Evolutionary conservation across 2,888 invertebrate genomes (phyloP).

Genomic region (Xestobium rufovillosum): DNA sequence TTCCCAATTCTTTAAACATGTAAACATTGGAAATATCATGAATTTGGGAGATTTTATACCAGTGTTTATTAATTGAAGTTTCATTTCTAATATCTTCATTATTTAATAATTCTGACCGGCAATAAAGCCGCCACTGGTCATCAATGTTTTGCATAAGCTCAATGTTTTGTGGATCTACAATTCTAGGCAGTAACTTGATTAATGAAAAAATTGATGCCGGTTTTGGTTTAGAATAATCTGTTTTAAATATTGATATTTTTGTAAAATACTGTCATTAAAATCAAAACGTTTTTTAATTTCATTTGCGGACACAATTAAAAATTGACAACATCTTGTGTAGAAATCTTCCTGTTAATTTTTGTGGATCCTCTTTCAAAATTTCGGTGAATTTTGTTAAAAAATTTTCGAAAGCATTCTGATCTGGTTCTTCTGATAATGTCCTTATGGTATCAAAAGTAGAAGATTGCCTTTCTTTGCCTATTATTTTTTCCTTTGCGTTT

Average conservation of each 20-base stretch:
- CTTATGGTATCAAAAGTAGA: too few relatives aligned
- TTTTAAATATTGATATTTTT: neutral
- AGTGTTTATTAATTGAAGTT: conserved; percentile 4
- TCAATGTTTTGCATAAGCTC: conserved; percentile 8
- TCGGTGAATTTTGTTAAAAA: too few relatives aligned
- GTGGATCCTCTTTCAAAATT: too few relatives aligned
- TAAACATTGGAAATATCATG: conserved; percentile 3
- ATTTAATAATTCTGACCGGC: conserved; percentile 7
- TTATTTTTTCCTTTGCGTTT: too few relatives aligned
- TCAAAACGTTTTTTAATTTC: conserved; percentile 6
- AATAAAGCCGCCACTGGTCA: conserved; percentile 4
- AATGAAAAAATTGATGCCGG: conserved; percentile 5
- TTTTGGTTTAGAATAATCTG: conserved; percentile 5
- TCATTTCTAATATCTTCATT: conserved; percentile 4
- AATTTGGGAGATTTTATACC: conserved; percentile 9
- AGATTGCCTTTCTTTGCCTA: too few relatives aligned
- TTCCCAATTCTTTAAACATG: conserved; percentile 8
- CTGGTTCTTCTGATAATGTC: too few relatives aligned
- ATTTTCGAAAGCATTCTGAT: too few relatives aligned
- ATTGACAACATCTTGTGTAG: conserved; percentile 5
- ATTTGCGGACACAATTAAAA: conserved; percentile 7
- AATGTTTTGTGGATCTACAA: conserved; percentile 6
- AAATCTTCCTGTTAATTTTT: conserved; percentile 6
- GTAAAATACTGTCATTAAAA: conserved; percentile 6
- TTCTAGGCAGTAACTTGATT: conserved; percentile 8